Evolutionary conservation across 2,888 invertebrate genomes (phyloP), one percentile per base, ranked within the genome.

Genomic region (Lasioglossum malachurum): DNA sequence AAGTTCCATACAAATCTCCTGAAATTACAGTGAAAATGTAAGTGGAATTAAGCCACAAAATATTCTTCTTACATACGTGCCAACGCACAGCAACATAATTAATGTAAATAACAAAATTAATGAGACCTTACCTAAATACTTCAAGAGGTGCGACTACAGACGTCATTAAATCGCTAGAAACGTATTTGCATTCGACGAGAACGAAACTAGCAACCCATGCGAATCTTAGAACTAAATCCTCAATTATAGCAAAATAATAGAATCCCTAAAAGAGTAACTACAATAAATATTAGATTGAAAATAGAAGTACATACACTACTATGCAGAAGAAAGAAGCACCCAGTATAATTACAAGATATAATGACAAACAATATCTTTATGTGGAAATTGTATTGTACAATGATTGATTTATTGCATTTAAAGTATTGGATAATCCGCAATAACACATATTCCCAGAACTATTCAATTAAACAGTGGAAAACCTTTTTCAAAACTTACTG

Each of bases 1-100:
- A 99, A 99, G 96, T 99, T 99, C 99, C 99, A 99, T 74, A 99
- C 97, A 96, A 99, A 99, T 80, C 99, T 97, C 94, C 98, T 98
- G 94, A 23, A 93, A 93, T 69, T 23, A 38, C 23, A 69, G 23
- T 23, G 0, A 19, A 69, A 38, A 69, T 35, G 8, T 64, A 69
- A 69, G 19, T 4, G 10, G 5, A 38, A 38, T 69, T 19, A 10
- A 35, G 1, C 10, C 8, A 35, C 35, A 67, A 67, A 67, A 35
- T 35, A 67, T 67, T 67, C 8, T 35, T 8, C 19, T 67, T 67
- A 67, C 4, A 38, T 12, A 16, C 69, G 10, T 35, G 8, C 38
- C 3, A 3, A 69, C 16, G 44, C 44, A 23, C 19, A 23, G 2
- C 10, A 10, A 69, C 23, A 23, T 23, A 53, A 23, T 53, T 23